A percentile compares a stretch with the other conserved stretches of the same genome.
These are phyloP conservation scores for Amphiprion clarkii DNA, from an alignment of 2,797 vertebrate species.

Conservation along the genomic window DNA sequence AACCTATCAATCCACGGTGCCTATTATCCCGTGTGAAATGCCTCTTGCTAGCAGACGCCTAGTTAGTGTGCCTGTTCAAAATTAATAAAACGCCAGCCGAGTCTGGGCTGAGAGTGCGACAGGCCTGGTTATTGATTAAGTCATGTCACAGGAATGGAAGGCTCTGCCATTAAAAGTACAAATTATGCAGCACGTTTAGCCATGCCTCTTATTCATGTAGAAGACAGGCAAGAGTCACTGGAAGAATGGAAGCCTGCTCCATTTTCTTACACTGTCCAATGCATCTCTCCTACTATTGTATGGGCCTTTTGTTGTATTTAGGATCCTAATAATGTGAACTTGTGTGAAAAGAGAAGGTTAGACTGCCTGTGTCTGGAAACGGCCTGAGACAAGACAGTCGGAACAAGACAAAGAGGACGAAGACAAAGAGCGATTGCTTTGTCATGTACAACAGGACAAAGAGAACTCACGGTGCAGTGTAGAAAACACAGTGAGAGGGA, in stretches of 20 bases:
- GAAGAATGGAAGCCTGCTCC: slow-evolving; percentile 74
- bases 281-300: slow-evolving; percentile 63
- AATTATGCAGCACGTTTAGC: slow-evolving; percentile 88
- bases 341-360: slow-evolving; percentile 65
- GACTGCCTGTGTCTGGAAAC: slow-evolving; percentile 65
- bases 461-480: slow-evolving; percentile 45
- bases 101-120: slow-evolving; percentile 80
- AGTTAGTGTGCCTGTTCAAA: slow-evolving; percentile 89
- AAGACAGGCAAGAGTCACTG: slow-evolving; percentile 77
- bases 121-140: slow-evolving; percentile 88
- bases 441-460: slow-evolving; percentile 66
- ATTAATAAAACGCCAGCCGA: slow-evolving; percentile 87
- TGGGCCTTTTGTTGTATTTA: slow-evolving; percentile 74
- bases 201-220: slow-evolving; percentile 84
- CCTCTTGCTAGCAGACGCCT: slow-evolving; percentile 84
- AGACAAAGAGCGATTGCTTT: slow-evolving; percentile 63
- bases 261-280: slow-evolving; percentile 67
- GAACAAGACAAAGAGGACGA: slow-evolving; percentile 65
- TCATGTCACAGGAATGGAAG: slow-evolving; percentile 88
- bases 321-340: slow-evolving; percentile 68
- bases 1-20: slow-evolving; percentile 89
- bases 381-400: slow-evolving; percentile 63
- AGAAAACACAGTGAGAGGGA: slow-evolving; percentile 28
- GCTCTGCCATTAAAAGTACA: slow-evolving; percentile 89
- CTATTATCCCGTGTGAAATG: slow-evolving; percentile 87